These are phyloP conservation scores for Engystomops pustulosus DNA, from an alignment of 2,113 vertebrate species.

Conservation along the genomic window DNA sequence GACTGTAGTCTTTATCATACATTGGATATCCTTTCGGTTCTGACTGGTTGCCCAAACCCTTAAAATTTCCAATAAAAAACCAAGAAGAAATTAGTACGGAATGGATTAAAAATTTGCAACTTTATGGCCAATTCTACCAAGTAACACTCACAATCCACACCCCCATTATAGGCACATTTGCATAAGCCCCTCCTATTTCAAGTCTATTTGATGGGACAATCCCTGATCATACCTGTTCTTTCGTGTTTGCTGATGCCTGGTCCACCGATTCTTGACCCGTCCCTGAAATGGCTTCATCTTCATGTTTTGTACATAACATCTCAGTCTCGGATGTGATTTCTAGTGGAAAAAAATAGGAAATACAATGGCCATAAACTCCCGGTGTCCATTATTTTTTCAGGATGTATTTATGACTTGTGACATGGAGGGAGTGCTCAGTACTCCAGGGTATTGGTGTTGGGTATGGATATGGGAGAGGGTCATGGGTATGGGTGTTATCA, in stretches of 20 bases:
- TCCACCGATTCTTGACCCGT: slow-evolving; percentile 60
- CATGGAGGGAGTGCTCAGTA: too few species aligned
- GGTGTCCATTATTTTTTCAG: too few species aligned
- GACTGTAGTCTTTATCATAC: slow-evolving; percentile 88
- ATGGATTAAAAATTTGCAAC: background rate
- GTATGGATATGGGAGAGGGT: too few species aligned
- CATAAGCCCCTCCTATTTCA: too few species aligned
- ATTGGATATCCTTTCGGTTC: slow-evolving; percentile 73
- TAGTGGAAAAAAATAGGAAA: slow-evolving; percentile 63
- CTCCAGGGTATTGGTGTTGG: too few species aligned
- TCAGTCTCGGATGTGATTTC: slow-evolving; percentile 96
- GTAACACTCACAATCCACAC: background rate
- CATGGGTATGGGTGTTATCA: too few species aligned
- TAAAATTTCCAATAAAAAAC: slow-evolving; percentile 28
- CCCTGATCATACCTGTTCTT: slow-evolving; percentile 73
- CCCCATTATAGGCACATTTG: background rate
- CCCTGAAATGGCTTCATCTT: slow-evolving; percentile 81
- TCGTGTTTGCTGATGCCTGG: slow-evolving; percentile 58
- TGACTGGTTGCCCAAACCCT: slow-evolving; percentile 66
- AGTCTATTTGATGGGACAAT: too few species aligned
- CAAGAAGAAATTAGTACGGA: background rate
- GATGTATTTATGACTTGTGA: too few species aligned
- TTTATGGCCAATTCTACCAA: background rate
- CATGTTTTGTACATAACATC: slow-evolving; percentile 88
- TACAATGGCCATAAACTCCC: too few species aligned